Conservation (phyloP, 2,888 invertebrate species). For the Ochropacha duplaris region DNA sequence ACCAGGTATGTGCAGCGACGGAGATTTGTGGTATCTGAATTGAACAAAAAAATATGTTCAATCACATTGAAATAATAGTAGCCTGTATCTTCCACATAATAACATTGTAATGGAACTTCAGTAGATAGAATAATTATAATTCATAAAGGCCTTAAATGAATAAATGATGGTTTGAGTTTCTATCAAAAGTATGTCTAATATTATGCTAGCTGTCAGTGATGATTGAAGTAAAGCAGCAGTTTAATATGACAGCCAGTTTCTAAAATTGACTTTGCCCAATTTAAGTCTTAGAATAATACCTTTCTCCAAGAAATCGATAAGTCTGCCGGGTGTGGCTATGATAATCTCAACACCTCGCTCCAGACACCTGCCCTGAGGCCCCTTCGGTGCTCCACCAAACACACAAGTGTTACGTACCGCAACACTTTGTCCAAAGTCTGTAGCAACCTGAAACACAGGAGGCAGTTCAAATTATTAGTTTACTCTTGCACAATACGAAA, state of each 20-base stretch:
- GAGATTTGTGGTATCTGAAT: slow-evolving; percentile 87
- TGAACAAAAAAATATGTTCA: slow-evolving; percentile 6
- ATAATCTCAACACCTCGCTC: slow-evolving; percentile 96
- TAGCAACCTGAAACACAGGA: slow-evolving; percentile 87
- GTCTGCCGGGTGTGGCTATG: slow-evolving; percentile 97
- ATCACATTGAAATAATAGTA: no score
- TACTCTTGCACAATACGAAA: not conserved
- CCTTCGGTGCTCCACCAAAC: slow-evolving; percentile 99
- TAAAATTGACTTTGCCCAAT: no score
- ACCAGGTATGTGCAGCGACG: slow-evolving; percentile 94
- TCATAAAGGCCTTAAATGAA: no score
- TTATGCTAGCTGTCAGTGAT: no score
- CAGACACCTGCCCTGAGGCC: slow-evolving; percentile 92
- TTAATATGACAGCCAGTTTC: no score
- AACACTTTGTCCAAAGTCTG: slow-evolving; percentile 94
- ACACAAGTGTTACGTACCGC: slow-evolving; percentile 96
- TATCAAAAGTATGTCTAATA: no score
- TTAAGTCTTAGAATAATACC: slow-evolving; percentile 44
- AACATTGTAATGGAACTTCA: no score
- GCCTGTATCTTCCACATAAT: no score
- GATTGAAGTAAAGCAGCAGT: no score
- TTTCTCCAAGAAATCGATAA: slow-evolving; percentile 96
- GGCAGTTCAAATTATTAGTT: slow-evolving; percentile 1
- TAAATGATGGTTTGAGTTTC: no score
- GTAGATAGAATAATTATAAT: no score